These are phyloP conservation scores for Hydropsyche tenuis DNA, from an alignment of 1,140 invertebrate species.

Conservation along the genomic window DNA sequence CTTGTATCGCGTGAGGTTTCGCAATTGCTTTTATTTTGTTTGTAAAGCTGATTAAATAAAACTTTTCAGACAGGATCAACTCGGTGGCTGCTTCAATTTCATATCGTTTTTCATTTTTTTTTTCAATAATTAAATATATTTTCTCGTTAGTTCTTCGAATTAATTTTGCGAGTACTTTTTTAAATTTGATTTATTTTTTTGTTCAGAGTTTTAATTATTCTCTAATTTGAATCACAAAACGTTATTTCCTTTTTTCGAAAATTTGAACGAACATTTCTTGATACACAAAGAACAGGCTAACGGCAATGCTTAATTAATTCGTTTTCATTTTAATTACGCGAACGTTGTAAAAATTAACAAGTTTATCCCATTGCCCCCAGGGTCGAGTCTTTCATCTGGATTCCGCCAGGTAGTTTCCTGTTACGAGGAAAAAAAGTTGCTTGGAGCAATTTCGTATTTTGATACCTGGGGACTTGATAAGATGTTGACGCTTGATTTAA, in stretches of 20 bases:
- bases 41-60: neutral
- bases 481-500: slow-evolving; percentile 21
- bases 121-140: too few relatives aligned
- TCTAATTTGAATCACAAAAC: too few relatives aligned
- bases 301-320: neutral
- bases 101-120: neutral
- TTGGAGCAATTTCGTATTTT: slow-evolving; percentile 17
- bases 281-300: neutral
- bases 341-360: slow-evolving; percentile 15
- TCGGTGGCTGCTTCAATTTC: neutral
- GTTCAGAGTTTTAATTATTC: too few relatives aligned
- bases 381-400: neutral
- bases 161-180: too few relatives aligned
- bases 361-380: neutral
- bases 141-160: too few relatives aligned
- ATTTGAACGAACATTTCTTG: too few relatives aligned
- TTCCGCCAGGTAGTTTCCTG: slow-evolving; percentile 16
- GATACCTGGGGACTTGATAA: slow-evolving; percentile 19
- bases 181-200: too few relatives aligned
- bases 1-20: too few relatives aligned
- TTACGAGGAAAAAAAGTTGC: slow-evolving; percentile 10
- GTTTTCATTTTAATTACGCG: slow-evolving; percentile 17
- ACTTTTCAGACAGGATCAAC: slow-evolving; percentile 3
- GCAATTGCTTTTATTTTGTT: neutral
- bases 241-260: too few relatives aligned